phyloP scores from a whole-genome alignment of 2,113 vertebrate genomes.

The Dissostichus mawsoni region DNA sequence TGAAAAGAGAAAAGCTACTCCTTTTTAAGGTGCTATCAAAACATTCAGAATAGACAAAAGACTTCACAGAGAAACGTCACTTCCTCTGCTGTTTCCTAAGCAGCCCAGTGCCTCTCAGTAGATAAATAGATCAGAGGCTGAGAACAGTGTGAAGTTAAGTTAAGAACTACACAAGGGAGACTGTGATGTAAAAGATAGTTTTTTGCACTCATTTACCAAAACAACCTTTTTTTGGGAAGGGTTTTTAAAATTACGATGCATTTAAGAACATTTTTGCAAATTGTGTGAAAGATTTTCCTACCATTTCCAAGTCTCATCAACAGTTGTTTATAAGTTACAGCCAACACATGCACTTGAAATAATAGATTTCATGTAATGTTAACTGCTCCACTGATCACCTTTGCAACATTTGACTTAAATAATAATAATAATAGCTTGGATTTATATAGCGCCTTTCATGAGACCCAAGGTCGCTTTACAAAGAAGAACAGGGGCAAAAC shows the following conservation, averaged over 20 bases:
- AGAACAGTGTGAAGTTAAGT: conserved; percentile 55
- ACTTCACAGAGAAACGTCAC: conserved; percentile 47
- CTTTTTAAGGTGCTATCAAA: too few species aligned
- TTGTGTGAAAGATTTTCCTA: neutral
- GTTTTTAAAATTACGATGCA: too few species aligned
- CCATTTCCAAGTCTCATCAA: neutral
- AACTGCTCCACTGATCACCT: neutral
- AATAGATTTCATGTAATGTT: neutral
- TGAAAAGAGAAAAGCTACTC: too few species aligned
- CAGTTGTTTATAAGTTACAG: neutral
- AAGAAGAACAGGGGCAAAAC: too few species aligned
- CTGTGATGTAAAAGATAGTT: conserved; percentile 39
- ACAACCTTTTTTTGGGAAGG: neutral
- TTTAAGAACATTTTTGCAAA: neutral
- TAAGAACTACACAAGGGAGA: conserved; percentile 24
- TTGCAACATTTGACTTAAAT: neutral
- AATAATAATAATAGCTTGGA: too few species aligned
- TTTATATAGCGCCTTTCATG: too few species aligned
- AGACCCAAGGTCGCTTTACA: too few species aligned
- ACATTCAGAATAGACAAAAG: too few species aligned
- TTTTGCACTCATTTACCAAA: conserved; percentile 42
- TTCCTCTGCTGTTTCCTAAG: conserved; percentile 40
- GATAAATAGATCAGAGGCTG: conserved; percentile 56
- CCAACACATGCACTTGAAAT: neutral
- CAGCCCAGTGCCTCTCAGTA: conserved; percentile 15